Percentiles rank a stretch among this genome's conserved stretches.
phyloP scores from a whole-genome alignment of 2,888 invertebrate genomes.

The Drosophila rellima region DNA sequence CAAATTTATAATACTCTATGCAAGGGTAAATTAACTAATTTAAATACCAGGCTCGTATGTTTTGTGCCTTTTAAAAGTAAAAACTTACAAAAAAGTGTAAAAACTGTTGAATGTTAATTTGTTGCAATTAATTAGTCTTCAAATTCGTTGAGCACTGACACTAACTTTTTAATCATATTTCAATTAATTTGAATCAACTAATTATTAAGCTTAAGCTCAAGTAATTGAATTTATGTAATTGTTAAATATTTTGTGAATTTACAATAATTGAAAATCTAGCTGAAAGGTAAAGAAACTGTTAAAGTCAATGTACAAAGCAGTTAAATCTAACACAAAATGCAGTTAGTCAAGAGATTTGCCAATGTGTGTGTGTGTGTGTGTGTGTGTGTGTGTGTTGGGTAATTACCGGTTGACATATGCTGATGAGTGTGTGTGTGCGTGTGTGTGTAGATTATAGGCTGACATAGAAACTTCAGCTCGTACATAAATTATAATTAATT shows the following conservation, averaged over 20 bases:
- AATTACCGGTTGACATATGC: constrained; percentile 9
- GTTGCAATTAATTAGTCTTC: no score
- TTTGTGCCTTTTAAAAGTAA: no score
- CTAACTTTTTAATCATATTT: not conserved
- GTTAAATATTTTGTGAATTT: not conserved
- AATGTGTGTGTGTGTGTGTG: not conserved
- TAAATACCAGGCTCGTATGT: no score
- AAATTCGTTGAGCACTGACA: no score
- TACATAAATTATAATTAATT: constrained; percentile 74
- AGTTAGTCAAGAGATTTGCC: constrained; percentile 18
- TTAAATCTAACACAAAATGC: constrained; percentile 18
- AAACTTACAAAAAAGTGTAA: no score
- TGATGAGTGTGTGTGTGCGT: not conserved
- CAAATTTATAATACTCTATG: no score
- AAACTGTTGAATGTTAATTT: no score
- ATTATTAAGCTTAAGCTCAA: constrained; percentile 3
- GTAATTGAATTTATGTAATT: constrained; percentile 7
- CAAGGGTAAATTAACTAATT: no score
- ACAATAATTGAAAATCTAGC: not conserved
- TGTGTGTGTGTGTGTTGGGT: not conserved
- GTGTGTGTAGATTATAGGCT: constrained; percentile 10
- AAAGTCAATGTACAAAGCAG: not conserved
- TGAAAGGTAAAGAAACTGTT: not conserved
- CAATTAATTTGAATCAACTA: constrained; percentile 9
- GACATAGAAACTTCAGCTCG: constrained; percentile 10